Base-by-base conservation (phyloP, 2,113 vertebrate species). In the Pseudopodoces humilis region DNA sequence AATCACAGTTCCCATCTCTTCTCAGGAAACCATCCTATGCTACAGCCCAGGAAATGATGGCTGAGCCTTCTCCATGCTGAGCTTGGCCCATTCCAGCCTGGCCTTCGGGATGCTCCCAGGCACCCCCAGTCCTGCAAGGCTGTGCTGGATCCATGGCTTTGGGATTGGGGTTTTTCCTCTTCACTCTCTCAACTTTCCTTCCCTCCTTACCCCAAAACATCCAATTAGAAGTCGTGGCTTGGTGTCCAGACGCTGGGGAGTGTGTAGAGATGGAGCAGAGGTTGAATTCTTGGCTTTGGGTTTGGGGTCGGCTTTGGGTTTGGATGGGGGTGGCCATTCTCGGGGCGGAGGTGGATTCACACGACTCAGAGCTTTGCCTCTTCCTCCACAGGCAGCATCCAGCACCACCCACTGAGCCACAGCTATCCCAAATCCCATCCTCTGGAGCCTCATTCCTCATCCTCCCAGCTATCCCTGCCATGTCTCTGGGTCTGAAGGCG, bases 281-380 rank as follows among this genome's bases (percentile, higher is more conserved):
- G 4, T 15, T 41, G 62, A 64, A 76, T 68, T 60, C 6, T 25
- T 53, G 49, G 35, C 25, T 59, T 50, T 46, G 55, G 55, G 13
- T 69, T 58, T 74, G 43, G 25, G 8, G 11, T 43, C 64, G 47
- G 47, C 1, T 80, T 58, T 47, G 53, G 35, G 12, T 75, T 82
- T 49, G 43, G 8, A 30, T 67, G 53, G 20, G 35, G 60, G 15
- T 74, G 74, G 37, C 13, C 37, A 1, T 59, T 85, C n/a, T 81
- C 0, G 0, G 39, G 13, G 33, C 0, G 0, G 55, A 33, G 37
- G 17, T 0, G 2, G 44, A 44, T 67, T 70, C 39, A 20, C 43
- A 23, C 1, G 10, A 46, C 37, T 6, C 35, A 55, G 55, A 81
- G 46, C 53, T 49, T 68, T 85, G 47, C 39, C 24, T 72, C 63